Evolutionary conservation across 2,888 invertebrate genomes (phyloP).

Genomic region (Drosophila robusta): DNA sequence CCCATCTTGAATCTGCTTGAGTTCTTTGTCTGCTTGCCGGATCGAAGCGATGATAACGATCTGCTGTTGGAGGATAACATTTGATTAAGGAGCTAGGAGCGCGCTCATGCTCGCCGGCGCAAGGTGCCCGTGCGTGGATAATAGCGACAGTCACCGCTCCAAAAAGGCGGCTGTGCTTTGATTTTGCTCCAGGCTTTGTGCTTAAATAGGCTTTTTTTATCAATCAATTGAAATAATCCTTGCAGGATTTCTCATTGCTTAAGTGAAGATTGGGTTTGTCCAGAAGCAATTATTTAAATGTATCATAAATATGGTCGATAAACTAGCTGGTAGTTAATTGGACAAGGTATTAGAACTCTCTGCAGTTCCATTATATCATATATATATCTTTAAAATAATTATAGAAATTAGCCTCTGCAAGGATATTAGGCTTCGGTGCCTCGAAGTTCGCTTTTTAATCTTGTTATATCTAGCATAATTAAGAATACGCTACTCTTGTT

Average conservation of each 20-base stretch:
- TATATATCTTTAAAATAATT: background rate
- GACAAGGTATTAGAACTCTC: background rate
- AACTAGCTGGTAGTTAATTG: too few species aligned
- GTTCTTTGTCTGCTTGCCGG: slow-evolving; percentile 94
- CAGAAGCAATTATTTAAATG: background rate
- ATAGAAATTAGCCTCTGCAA: slow-evolving; percentile 8
- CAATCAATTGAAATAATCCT: slow-evolving; percentile 22
- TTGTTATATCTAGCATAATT: slow-evolving; percentile 34
- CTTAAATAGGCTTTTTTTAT: slow-evolving; percentile 23
- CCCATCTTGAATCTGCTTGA: slow-evolving; percentile 94
- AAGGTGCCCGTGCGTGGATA: slow-evolving; percentile 79
- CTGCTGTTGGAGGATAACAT: slow-evolving; percentile 88
- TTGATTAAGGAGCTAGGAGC: slow-evolving; percentile 84
- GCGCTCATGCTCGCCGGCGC: slow-evolving; percentile 75
- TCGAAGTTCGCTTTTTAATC: slow-evolving; percentile 26
- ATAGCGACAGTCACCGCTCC: slow-evolving; percentile 64
- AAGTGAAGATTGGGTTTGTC: background rate
- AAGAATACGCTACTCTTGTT: slow-evolving; percentile 67
- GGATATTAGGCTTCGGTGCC: slow-evolving; percentile 31
- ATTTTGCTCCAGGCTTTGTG: slow-evolving; percentile 55
- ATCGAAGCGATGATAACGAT: slow-evolving; percentile 91
- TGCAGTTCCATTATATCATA: background rate
- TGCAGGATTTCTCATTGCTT: slow-evolving; percentile 5
- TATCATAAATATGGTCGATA: too few species aligned
- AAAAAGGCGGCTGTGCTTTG: slow-evolving; percentile 60